Conservation (phyloP, 2,113 vertebrate genomes). For the Cyrtonyx montezumae region DNA sequence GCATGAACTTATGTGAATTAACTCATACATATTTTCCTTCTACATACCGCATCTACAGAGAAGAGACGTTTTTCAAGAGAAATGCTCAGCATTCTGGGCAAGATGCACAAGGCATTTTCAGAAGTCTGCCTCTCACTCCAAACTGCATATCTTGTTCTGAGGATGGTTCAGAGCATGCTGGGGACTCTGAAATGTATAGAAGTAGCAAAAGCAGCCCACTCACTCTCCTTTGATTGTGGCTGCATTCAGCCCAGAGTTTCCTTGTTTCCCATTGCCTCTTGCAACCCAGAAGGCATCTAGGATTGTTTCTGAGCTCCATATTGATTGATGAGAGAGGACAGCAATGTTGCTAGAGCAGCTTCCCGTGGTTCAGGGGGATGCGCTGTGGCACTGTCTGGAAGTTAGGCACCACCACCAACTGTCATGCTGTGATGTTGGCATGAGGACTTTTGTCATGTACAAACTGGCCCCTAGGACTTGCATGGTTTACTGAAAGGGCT, state of each 20-base stretch:
- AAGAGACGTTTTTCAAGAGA: background rate
- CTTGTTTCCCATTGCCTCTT: background rate
- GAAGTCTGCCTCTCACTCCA: background rate
- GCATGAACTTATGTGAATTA: background rate
- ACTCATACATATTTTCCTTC: background rate
- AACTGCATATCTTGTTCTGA: background rate
- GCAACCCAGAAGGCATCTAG: background rate
- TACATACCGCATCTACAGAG: background rate
- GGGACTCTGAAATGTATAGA: background rate
- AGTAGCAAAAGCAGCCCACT: background rate
- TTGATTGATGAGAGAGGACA: background rate
- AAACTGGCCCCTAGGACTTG: background rate
- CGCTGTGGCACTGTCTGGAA: background rate
- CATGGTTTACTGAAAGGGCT: background rate
- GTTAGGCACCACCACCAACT: background rate
- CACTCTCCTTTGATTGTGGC: background rate
- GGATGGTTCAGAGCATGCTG: background rate
- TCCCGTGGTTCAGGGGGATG: background rate
- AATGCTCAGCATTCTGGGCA: background rate
- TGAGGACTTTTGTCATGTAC: background rate
- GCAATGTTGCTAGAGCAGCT: background rate
- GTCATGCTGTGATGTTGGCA: background rate
- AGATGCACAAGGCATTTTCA: background rate
- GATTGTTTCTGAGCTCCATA: rapidly evolving
- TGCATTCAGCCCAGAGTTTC: background rate